A percentile compares a stretch with the other conserved stretches of the same genome.
Conservation (phyloP, 2,113 vertebrate species). For the Heterotilapia buettikoferi region DNA sequence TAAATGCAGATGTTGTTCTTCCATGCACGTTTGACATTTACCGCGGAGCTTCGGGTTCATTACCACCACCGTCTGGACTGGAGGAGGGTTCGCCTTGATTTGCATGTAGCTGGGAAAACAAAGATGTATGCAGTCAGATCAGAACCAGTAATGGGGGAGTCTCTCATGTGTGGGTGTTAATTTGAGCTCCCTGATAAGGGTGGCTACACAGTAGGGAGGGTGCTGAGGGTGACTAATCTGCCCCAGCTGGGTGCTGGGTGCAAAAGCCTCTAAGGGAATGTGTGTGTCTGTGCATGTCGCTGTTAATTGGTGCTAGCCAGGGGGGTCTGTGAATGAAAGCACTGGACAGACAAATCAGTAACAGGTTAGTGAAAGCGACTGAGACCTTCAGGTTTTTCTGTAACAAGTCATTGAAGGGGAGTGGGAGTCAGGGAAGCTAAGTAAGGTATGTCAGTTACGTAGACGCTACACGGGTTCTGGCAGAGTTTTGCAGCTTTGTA, state of each 20-base stretch:
- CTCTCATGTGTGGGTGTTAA: conserved; percentile 36
- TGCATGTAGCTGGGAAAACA: neutral
- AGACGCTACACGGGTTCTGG: neutral
- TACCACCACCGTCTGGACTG: neutral
- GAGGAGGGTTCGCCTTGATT: neutral
- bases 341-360: conserved; percentile 52
- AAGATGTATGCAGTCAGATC: neutral
- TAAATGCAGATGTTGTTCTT: neutral
- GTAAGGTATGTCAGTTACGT: neutral
- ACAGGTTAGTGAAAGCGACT: conserved; percentile 37
- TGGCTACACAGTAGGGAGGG: neutral
- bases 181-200: neutral
- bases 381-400: neutral
- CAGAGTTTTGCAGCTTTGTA: neutral
- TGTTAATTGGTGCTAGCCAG: conserved; percentile 64
- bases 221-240: conserved; percentile 27
- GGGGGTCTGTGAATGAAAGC: conserved; percentile 37
- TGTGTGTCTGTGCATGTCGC: conserved; percentile 24
- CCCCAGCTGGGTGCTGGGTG: conserved; percentile 32
- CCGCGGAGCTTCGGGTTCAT: neutral
- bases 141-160: neutral
- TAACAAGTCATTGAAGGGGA: neutral
- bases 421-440: neutral
- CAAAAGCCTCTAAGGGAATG: neutral
- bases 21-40: neutral